Evolutionary conservation across 2,888 invertebrate species (phyloP).

Genomic region (Drosophila subsilvestris): DNA sequence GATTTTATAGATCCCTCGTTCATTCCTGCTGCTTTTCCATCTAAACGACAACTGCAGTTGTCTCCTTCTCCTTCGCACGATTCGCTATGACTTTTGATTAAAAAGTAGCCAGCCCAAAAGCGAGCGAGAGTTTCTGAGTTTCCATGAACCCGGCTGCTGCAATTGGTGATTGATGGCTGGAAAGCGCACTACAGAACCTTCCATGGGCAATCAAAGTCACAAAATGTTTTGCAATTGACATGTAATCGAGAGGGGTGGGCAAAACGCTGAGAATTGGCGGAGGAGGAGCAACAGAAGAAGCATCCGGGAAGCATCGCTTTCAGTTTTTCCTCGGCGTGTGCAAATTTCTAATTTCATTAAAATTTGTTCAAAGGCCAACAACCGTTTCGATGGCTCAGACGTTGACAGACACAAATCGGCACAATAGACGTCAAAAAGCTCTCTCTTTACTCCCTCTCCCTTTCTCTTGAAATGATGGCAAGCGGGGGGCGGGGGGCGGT

Average conservation of each 20-base stretch:
- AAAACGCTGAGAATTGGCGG: too few species aligned
- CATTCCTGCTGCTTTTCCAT: too few species aligned
- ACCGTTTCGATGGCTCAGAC: conserved; percentile 50
- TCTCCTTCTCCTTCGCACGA: neutral
- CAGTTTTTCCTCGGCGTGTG: conserved; percentile 49
- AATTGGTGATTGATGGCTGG: conserved; percentile 29
- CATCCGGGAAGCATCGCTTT: conserved; percentile 35
- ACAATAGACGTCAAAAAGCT: conserved; percentile 74
- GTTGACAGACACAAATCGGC: conserved; percentile 78
- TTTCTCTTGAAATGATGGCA: conserved; percentile 22
- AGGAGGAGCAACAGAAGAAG: too few species aligned
- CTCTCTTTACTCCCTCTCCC: neutral
- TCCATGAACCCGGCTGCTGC: neutral
- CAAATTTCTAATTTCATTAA: conserved; percentile 80
- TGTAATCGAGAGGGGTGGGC: conserved; percentile 50
- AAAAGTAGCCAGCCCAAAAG: conserved; percentile 21
- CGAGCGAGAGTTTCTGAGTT: neutral
- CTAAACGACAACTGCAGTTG: conserved; percentile 32
- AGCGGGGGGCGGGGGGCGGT: neutral
- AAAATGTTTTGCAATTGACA: conserved; percentile 68
- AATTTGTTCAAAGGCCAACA: conserved; percentile 56
- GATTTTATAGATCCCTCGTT: too few species aligned
- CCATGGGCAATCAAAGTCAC: conserved; percentile 64
- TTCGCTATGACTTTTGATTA: conserved; percentile 35
- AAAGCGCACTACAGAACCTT: neutral